A percentile compares a stretch with the other conserved stretches of the same genome.
Evolutionary conservation across 2,888 invertebrate genomes (phyloP).

Genomic region (Cantharis flavilabris): DNA sequence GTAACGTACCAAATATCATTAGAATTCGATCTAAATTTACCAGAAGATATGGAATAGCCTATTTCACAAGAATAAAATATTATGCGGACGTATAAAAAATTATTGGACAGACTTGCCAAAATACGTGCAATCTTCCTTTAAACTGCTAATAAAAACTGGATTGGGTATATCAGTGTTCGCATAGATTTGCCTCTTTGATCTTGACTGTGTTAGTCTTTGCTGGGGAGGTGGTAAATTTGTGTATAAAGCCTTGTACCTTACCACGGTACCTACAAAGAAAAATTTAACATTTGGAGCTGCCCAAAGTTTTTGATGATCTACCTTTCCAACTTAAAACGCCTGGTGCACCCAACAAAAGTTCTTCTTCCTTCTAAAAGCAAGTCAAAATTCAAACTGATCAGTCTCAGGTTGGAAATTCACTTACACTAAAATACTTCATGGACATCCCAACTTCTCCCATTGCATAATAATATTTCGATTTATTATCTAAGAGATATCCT

Average conservation of each 20-base stretch:
- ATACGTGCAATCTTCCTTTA: slow-evolving; percentile 56
- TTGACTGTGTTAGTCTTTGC: background rate
- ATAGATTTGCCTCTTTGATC: background rate
- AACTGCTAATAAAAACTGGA: slow-evolving; percentile 53
- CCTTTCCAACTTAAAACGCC: slow-evolving; percentile 63
- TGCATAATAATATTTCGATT: slow-evolving; percentile 50
- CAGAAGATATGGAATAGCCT: slow-evolving; percentile 61
- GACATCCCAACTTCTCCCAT: slow-evolving; percentile 59
- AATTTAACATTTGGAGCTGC: background rate
- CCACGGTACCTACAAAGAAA: slow-evolving; percentile 25
- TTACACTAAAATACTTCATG: slow-evolving; percentile 39
- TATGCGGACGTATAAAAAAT: background rate
- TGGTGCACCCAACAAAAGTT: slow-evolving; percentile 61
- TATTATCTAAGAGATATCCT: slow-evolving; percentile 13
- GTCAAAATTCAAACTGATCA: slow-evolving; percentile 28
- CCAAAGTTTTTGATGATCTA: slow-evolving; percentile 31
- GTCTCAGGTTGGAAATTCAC: background rate
- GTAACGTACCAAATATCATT: slow-evolving; percentile 56
- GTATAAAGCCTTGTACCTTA: background rate
- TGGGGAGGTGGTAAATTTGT: background rate
- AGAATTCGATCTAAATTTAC: slow-evolving; percentile 51
- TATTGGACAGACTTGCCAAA: slow-evolving; percentile 51
- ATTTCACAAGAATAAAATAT: background rate
- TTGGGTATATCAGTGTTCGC: slow-evolving; percentile 48
- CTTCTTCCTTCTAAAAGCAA: slow-evolving; percentile 41